These are phyloP conservation scores for Orchesella flavescens DNA, from an alignment of 2,888 invertebrate genomes.

Conservation along the genomic window DNA sequence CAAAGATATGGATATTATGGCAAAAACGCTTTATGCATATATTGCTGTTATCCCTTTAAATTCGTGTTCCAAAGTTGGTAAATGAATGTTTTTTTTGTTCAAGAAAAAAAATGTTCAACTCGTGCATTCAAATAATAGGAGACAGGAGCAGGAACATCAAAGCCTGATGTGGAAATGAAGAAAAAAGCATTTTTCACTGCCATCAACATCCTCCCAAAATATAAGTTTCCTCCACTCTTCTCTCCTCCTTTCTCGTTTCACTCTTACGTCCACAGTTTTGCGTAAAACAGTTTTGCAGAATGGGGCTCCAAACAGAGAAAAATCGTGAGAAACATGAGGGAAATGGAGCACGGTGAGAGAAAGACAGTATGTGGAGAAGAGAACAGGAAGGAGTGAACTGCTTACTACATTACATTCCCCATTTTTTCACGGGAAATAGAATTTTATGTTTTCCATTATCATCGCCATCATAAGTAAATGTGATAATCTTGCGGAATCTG, in stretches of 20 bases:
- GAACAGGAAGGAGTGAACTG: slow-evolving; percentile 1
- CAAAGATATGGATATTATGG: too few species aligned
- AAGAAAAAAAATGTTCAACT: slow-evolving; percentile 10
- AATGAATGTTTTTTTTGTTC: slow-evolving; percentile 10
- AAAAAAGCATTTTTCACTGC: slow-evolving; percentile 41
- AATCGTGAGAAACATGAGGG: slow-evolving; percentile 3
- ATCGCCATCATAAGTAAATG: slow-evolving; percentile 26
- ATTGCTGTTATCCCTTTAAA: neutral
- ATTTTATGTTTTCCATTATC: slow-evolving; percentile 31
- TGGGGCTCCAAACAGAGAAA: neutral
- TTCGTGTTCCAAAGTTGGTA: neutral
- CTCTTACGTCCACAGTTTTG: neutral
- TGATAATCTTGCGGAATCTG: slow-evolving; percentile 46
- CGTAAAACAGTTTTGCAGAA: neutral
- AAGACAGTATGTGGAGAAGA: slow-evolving; percentile 6
- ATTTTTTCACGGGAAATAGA: slow-evolving; percentile 39
- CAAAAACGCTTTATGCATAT: neutral
- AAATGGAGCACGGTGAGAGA: slow-evolving; percentile 10
- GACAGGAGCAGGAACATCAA: slow-evolving; percentile 22
- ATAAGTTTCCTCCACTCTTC: slow-evolving; percentile 8
- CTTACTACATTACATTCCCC: slow-evolving; percentile 3
- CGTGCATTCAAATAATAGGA: slow-evolving; percentile 13
- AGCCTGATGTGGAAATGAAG: slow-evolving; percentile 30
- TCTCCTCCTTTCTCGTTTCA: neutral
- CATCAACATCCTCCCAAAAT: slow-evolving; percentile 36